Percentiles rank a stretch among this genome's conserved stretches.
Conservation (phyloP, 2,113 vertebrate genomes). For the Typhlomys cinereus region DNA sequence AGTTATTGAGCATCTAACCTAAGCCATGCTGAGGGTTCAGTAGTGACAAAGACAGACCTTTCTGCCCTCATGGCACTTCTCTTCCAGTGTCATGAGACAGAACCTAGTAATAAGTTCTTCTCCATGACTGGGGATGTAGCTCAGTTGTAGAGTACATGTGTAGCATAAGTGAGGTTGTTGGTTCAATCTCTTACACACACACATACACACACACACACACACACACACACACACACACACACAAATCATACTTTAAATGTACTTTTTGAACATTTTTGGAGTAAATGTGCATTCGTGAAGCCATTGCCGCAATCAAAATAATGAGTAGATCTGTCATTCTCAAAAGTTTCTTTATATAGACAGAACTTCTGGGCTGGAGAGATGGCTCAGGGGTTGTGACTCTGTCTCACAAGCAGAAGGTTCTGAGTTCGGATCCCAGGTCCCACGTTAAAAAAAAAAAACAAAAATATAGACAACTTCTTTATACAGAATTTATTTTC, state of each 20-base stretch:
- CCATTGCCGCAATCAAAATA: slow-evolving; percentile 12
- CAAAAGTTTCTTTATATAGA: neutral
- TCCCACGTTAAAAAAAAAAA: too few relatives aligned
- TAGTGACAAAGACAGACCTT: neutral
- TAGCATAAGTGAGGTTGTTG: neutral
- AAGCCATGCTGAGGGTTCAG: neutral
- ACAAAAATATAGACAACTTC: too few relatives aligned
- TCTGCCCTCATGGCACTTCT: neutral
- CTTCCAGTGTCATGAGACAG: neutral
- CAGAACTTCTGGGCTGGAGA: neutral
- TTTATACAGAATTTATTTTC: slow-evolving; percentile 42
- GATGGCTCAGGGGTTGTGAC: too few relatives aligned
- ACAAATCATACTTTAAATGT: slow-evolving; percentile 12
- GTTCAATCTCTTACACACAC: neutral
- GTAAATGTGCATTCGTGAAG: neutral
- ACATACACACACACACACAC: neutral
- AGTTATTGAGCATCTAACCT: slow-evolving; percentile 27
- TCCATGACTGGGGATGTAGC: neutral
- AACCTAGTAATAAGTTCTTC: slow-evolving; percentile 33
- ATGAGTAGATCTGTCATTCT: neutral
- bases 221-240: neutral
- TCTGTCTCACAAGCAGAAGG: too few relatives aligned
- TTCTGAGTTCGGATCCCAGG: too few relatives aligned
- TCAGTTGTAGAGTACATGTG: neutral
- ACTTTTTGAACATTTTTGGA: slow-evolving; percentile 23